phyloP scores from a whole-genome alignment of 1,140 invertebrate genomes.

The Heliconius hermathena region DNA sequence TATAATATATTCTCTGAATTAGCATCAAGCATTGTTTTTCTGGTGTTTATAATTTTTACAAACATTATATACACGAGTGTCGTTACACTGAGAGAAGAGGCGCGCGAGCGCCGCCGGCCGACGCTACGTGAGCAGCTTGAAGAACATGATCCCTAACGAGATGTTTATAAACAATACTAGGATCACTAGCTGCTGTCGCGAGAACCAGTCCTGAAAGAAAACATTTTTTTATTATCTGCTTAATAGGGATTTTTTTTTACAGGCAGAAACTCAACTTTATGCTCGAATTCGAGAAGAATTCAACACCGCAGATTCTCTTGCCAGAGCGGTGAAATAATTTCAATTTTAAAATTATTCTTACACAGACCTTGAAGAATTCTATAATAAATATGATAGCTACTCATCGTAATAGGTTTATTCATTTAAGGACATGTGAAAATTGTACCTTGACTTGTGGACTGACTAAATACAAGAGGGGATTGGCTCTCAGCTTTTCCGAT shows the following conservation, averaged over 20 bases:
- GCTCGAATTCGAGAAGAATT: no score
- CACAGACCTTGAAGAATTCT: background rate
- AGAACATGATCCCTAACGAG: slow-evolving; percentile 97
- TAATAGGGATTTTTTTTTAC: background rate
- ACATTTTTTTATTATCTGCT: slow-evolving; percentile 12
- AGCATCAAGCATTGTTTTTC: slow-evolving; percentile 52
- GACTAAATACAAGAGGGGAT: slow-evolving; percentile 96
- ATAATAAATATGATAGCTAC: background rate
- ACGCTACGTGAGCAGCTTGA: slow-evolving; percentile 96
- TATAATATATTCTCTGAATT: slow-evolving; percentile 36
- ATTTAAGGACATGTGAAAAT: no score
- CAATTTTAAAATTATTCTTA: no score
- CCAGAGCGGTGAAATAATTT: no score
- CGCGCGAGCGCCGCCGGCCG: slow-evolving; percentile 70
- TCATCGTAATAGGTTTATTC: no score
- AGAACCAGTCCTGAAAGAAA: slow-evolving; percentile 95
- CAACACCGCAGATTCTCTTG: no score
- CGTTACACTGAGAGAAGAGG: slow-evolving; percentile 44
- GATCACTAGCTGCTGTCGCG: slow-evolving; percentile 97
- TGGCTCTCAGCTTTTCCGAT: slow-evolving; percentile 94
- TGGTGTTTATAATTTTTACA: slow-evolving; percentile 34
- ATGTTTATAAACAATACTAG: slow-evolving; percentile 97
- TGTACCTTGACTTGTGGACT: slow-evolving; percentile 97
- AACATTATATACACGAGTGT: slow-evolving; percentile 38
- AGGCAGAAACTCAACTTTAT: no score